These are phyloP conservation scores for Epistrophella euchroma DNA, from an alignment of 2,888 invertebrate genomes.

Conservation along the genomic window DNA sequence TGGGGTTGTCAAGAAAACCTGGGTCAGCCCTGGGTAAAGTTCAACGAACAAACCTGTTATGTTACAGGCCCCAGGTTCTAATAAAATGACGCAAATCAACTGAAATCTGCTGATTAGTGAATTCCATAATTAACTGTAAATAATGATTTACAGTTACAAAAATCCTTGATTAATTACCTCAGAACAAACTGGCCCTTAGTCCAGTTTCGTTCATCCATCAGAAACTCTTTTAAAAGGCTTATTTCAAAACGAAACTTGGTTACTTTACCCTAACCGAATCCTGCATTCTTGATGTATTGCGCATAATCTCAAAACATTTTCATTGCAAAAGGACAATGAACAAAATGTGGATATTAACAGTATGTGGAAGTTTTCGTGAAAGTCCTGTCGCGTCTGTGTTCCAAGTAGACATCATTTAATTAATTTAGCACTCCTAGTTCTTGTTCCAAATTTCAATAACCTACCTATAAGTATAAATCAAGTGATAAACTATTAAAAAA, in stretches of 20 bases:
- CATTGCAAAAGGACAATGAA: constrained; percentile 39
- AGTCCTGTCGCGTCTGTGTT: constrained; percentile 67
- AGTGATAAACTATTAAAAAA: constrained; percentile 40
- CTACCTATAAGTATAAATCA: constrained; percentile 7
- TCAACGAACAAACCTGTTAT: too few species aligned
- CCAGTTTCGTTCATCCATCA: too few species aligned
- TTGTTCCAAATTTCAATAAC: constrained; percentile 49
- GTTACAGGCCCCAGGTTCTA: too few species aligned
- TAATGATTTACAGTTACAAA: too few species aligned
- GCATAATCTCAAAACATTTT: constrained; percentile 51
- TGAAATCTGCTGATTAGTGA: too few species aligned
- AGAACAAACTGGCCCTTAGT: too few species aligned
- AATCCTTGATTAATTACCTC: too few species aligned
- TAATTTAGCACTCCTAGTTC: constrained; percentile 53
- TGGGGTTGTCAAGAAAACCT: too few species aligned
- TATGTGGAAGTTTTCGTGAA: constrained; percentile 63
- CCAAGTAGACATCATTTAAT: constrained; percentile 41
- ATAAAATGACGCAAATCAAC: too few species aligned
- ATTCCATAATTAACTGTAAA: too few species aligned
- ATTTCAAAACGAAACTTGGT: neutral
- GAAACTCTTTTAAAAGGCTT: too few species aligned
- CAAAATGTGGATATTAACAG: constrained; percentile 55
- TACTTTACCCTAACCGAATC: constrained; percentile 51
- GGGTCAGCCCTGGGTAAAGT: too few species aligned
- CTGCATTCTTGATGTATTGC: constrained; percentile 46